Base-by-base conservation (phyloP, 2,113 vertebrate species). In the Mirza zaza region DNA sequence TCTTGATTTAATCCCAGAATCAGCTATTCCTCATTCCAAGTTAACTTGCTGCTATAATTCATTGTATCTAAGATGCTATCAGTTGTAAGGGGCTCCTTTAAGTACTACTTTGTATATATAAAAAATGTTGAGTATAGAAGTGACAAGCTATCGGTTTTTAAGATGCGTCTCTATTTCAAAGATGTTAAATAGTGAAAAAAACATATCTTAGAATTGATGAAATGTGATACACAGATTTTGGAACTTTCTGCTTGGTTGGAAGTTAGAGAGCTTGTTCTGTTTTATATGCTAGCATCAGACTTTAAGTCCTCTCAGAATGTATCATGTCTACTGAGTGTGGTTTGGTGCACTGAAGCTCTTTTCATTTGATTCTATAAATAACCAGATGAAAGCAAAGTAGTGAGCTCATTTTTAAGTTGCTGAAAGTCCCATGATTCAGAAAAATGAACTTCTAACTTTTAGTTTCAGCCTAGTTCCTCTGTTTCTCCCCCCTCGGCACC, bases 351-450 rank as follows among this genome's bases (percentile, higher is more conserved):
- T 70, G 85, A 61, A 76, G 61, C 59, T 71, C 87, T 91, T 88
- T 95, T 91, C 61, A 90, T 85, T 81, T 39, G 17, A 88, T 90
- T 50, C 52, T 77, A 1, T 90, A 81, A 80, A 34, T 89, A 91
- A 67, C 52, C 29, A 55, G 52, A 89, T 76, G 59, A 82, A 92
- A 81, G 59, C 29, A 27, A 84, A 95, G n/a, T 82, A 50, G 77
- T 57, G 61, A 93, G 55, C 23, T 91, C 50, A 67, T 36, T 87
- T 93, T 97, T 91, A 87, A 91, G 71, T 95, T 96, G 21, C 87
- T 84, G 10, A 55, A 80, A 83, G 76, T 76, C 32, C 63, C 29
- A 12, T 73, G 55, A 92, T 87, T 91, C 18, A 36, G 48, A 71
- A 39, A 90, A 55, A 21, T 59, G 48, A 88, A 52, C 63, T 77